A percentile compares a stretch with the other conserved stretches of the same genome.
Conservation (phyloP, 2,888 invertebrate genomes). For the Volucella bombylans region DNA sequence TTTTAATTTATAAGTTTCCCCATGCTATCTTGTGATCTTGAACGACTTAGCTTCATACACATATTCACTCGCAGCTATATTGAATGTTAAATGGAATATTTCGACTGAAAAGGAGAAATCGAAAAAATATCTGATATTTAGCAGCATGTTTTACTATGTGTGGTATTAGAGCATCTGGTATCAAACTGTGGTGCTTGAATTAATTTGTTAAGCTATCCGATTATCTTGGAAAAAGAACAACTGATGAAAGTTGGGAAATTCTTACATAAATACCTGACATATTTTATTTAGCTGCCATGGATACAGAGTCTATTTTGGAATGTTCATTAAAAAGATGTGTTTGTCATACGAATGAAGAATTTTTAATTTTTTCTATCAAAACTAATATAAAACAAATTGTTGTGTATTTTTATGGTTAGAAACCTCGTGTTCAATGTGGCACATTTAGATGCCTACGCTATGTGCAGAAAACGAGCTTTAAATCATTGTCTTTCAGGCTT, state of each 20-base stretch:
- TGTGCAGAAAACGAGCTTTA: conserved; percentile 76
- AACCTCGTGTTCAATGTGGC: conserved; percentile 1
- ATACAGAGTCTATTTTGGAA: too few species aligned
- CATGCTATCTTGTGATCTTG: conserved; percentile 57
- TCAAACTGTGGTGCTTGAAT: background rate
- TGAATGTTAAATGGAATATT: conserved; percentile 23
- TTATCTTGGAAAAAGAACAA: too few species aligned
- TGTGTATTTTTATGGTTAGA: background rate
- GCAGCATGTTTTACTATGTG: background rate
- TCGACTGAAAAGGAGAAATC: conserved; percentile 48
- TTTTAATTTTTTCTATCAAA: background rate
- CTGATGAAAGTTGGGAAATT: too few species aligned
- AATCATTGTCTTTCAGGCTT: conserved; percentile 82
- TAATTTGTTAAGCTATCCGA: conserved; percentile 11
- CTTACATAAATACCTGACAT: too few species aligned
- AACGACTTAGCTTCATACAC: conserved; percentile 10
- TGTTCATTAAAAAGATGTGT: too few species aligned
- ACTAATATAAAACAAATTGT: conserved; percentile 52
- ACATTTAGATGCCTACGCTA: conserved; percentile 45
- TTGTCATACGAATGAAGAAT: background rate
- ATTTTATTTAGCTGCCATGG: too few species aligned
- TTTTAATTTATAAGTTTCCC: conserved; percentile 78
- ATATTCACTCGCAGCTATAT: background rate
- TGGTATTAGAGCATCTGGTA: background rate
- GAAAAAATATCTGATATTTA: conserved; percentile 9